Base-by-base conservation (phyloP, 2,888 invertebrate genomes). In the Drosophila fulvimacula region DNA sequence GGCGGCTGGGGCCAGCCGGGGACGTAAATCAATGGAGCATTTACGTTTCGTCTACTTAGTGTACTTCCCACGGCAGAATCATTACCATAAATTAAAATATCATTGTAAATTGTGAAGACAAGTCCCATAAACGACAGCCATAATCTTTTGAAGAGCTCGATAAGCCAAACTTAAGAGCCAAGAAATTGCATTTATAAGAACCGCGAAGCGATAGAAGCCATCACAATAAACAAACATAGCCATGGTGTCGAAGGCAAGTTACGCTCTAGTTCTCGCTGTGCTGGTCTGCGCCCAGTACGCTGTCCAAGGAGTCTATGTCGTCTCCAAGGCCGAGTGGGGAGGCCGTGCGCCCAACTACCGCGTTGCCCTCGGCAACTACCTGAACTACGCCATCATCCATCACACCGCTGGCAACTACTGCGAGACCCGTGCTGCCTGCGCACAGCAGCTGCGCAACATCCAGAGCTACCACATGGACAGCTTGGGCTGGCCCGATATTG, bases 401-500 rank as follows among this genome's bases (percentile, higher is more conserved):
- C 90, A 90, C 46, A 82, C 90, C 0, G 79, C 79, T 1, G 79
- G 79, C 36, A 71, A 71, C 57, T 87, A 81, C 49, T 88, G 86
- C 71, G 75, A 41, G 48, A 87, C 79, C 9, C 49, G 60, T 39
- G 65, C 66, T 38, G 73, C 72, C 24, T 90, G 91, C 67, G 73
- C 62, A 11, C 68, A 79, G n/a, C 64, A 70, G 57, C 84, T 90
- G 75, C 78, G 78, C 36, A 81, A 73, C 44, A 83, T 91, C 59
- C 90, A 90, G 73, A 57, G 58, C 42, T 90, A 81, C 67, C 90
- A 91, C 71, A 90, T 90, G 87, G 77, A 85, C 41, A 55, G 69
- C 2, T 62, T 80, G 64, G 80, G 80, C 24, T 91, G 86, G 86
- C 55, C 72, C 57, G 90, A 91, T 66, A 91, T 91, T 62, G 88